These are phyloP conservation scores for Drosophila hamatofila DNA, from an alignment of 2,888 invertebrate species.

Conservation along the genomic window DNA sequence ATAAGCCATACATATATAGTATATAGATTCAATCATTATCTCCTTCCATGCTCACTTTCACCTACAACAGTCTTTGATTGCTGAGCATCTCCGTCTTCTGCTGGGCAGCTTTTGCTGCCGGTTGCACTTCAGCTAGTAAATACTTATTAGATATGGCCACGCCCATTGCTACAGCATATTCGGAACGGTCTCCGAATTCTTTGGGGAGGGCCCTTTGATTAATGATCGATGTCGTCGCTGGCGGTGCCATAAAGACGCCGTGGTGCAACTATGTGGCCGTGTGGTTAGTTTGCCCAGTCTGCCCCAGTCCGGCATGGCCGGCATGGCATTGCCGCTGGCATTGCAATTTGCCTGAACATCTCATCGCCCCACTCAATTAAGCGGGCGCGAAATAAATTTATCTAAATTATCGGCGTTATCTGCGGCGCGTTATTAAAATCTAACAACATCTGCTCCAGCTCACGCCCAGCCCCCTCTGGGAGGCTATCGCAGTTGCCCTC, in stretches of 20 bases:
- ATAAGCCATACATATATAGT: no score
- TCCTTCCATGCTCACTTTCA: no score
- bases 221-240: conserved; percentile 57
- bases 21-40: no score
- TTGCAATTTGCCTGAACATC: conserved; percentile 44
- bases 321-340: neutral
- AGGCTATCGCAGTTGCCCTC: neutral
- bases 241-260: conserved; percentile 68
- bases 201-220: conserved; percentile 54
- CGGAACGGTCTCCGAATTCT: conserved; percentile 36
- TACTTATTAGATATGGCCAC: conserved; percentile 41
- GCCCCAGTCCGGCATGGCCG: conserved; percentile 2
- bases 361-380: conserved; percentile 64
- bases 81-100: neutral
- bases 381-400: conserved; percentile 72
- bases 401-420: conserved; percentile 78
- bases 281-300: conserved; percentile 31
- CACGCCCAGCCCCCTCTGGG: neutral
- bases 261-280: conserved; percentile 30
- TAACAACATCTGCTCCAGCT: conserved; percentile 35
- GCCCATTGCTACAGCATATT: conserved; percentile 44
- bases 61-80: neutral
- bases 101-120: neutral
- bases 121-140: conserved; percentile 15
- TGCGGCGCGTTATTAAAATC: conserved; percentile 68